phyloP scores from a whole-genome alignment of 2,113 vertebrate species.

The Panurus biarmicus region DNA sequence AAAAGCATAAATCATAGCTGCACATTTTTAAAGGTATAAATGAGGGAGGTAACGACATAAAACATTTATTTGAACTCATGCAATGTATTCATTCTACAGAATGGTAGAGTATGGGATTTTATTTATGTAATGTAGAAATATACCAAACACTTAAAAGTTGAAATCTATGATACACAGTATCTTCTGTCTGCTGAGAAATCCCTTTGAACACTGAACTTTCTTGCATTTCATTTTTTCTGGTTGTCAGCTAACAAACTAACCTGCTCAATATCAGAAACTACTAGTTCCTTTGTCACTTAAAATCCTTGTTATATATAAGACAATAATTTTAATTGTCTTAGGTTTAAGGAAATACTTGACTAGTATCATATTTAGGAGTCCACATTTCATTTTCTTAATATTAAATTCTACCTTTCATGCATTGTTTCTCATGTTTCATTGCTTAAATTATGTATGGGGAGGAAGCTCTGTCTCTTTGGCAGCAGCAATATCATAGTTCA shows the following conservation, averaged over 20 bases:
- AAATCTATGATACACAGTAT: neutral
- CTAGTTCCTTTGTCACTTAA: neutral
- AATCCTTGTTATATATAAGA: neutral
- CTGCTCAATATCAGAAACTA: neutral
- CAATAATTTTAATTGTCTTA: neutral
- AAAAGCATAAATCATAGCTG: constrained; percentile 72
- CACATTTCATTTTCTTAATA: neutral
- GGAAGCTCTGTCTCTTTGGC: neutral
- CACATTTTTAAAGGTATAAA: constrained; percentile 30
- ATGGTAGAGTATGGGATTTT: neutral
- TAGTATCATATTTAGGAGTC: neutral
- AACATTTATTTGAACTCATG: neutral
- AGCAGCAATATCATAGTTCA: neutral
- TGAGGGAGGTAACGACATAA: neutral
- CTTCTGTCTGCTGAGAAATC: neutral
- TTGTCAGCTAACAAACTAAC: neutral
- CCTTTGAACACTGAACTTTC: neutral
- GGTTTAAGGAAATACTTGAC: neutral
- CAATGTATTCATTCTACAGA: neutral
- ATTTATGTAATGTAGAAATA: neutral
- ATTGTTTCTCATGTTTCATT: neutral
- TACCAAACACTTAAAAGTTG: neutral
- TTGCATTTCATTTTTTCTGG: neutral
- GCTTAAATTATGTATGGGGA: neutral
- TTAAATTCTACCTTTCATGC: neutral